A percentile compares a stretch with the other conserved stretches of the same genome.
Conservation (phyloP, 2,888 invertebrate genomes). For the Leuctra nigra region DNA sequence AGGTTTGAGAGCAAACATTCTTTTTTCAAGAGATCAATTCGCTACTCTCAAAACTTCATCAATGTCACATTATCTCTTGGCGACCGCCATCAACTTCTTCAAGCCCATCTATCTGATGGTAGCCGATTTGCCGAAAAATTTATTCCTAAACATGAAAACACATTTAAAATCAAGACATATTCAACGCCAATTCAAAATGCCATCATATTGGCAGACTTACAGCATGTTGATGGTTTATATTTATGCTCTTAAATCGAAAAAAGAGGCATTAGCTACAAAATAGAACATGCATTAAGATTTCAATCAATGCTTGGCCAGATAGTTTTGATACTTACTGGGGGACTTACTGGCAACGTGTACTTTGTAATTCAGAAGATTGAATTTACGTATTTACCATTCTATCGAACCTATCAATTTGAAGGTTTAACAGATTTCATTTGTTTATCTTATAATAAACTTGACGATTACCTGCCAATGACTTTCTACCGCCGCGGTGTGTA, state of each 20-base stretch:
- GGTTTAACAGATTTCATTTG: background rate
- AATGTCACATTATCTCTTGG: slow-evolving; percentile 4
- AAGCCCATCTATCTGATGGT: background rate
- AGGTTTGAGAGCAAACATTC: slow-evolving; percentile 19
- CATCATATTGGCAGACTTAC: background rate
- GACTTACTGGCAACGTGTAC: background rate
- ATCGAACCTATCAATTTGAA: background rate
- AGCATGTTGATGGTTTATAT: background rate
- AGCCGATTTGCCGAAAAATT: background rate
- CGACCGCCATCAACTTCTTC: slow-evolving; percentile 13
- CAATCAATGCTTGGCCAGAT: background rate
- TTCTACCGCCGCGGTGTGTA: background rate
- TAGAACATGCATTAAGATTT: background rate
- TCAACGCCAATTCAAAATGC: slow-evolving; percentile 2
- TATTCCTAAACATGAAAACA: background rate
- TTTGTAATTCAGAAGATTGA: slow-evolving; percentile 4
- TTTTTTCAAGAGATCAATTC: slow-evolving; percentile 9
- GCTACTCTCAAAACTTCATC: slow-evolving; percentile 14
- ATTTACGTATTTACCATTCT: background rate
- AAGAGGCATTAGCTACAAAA: background rate
- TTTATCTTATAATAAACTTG: background rate
- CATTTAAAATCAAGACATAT: background rate
- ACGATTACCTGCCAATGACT: background rate
- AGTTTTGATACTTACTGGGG: background rate
- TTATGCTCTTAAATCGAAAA: background rate